These are phyloP conservation scores for Pterostichus niger DNA, from an alignment of 2,888 invertebrate genomes.

Conservation along the genomic window DNA sequence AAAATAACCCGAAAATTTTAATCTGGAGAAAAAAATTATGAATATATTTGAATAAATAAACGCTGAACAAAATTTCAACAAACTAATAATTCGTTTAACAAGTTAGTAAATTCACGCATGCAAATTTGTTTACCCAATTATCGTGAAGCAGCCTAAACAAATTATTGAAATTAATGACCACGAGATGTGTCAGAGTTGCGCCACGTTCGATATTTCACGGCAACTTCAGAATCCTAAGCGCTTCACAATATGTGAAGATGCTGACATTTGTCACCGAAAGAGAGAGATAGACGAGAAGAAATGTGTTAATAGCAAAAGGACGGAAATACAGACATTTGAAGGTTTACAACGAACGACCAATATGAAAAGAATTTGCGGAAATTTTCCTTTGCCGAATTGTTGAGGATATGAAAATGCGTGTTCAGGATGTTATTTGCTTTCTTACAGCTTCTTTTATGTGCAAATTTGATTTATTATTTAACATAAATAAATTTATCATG, in stretches of 20 bases:
- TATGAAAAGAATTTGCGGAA: conserved; percentile 46
- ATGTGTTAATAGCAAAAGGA: conserved; percentile 51
- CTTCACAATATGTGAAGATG: conserved; percentile 25
- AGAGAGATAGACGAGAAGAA: conserved; percentile 4
- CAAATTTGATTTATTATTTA: not conserved
- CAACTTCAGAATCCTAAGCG: not conserved
- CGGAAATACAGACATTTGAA: conserved; percentile 49
- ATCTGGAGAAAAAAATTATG: not conserved
- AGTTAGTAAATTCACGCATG: conserved; percentile 9
- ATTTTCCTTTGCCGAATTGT: conserved; percentile 23
- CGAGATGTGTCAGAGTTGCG: not conserved
- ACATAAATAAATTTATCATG: not conserved
- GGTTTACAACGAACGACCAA: conserved; percentile 38
- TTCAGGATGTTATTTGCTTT: conserved; percentile 7
- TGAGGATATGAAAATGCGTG: conserved; percentile 37
- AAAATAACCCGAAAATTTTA: conserved; percentile 19
- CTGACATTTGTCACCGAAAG: conserved; percentile 35
- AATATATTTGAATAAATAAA: conserved; percentile 42
- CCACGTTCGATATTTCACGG: conserved; percentile 13
- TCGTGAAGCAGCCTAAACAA: conserved; percentile 25
- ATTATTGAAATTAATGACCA: conserved; percentile 21
- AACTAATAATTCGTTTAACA: conserved; percentile 28
- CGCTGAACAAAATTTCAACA: conserved; percentile 2
- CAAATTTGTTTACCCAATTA: conserved; percentile 4
- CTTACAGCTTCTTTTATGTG: conserved; percentile 3